Base-by-base conservation (phyloP, 2,888 invertebrate species). In the Nemotelus nigrinus region DNA sequence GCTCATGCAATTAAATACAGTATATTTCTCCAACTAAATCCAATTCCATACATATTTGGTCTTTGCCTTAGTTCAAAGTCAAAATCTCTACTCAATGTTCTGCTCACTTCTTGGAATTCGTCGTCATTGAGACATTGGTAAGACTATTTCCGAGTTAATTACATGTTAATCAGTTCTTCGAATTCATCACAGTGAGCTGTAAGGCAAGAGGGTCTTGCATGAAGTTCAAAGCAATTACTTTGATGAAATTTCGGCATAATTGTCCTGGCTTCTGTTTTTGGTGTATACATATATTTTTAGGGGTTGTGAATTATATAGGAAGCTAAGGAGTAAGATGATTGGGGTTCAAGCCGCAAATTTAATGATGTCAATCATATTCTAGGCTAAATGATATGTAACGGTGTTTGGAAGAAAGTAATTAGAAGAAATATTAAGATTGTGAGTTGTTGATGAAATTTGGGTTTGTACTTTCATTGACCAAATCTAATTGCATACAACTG, bases 111-210 rank as follows among this genome's bases (percentile, higher is more conserved):
- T 25, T 25, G 25, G 25, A 25, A 25, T 25, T 25, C 25, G 25
- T 25, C 25, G 25, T 25, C 25, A 25, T 67, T 74, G 48, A 50
- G 60, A 63, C 44, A 74, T 74, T 60, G 74, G 41, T 41, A 74
- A 63, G 74, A 60, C 74, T 53, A 63, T 74, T 74, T 74, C 60
- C 74, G 63, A 74, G 74, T 74, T 74, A 48, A 74, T 74, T 74
- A 74, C 74, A 60, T 74, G 74, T 74, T 74, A 74, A 74, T 74
- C 74, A 74, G 60, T 60, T 60, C 60, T 74, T 50, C 48, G 48
- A 63, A 63, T 60, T 74, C 60, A 50, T 60, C 74, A 60, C 50
- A 48, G 48, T 50, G 74, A 39, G 41, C 25, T 25, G 25, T 25
- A 25, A 25, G 25, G 25, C 25, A 25, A 25, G 25, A 25, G 25